A percentile compares a stretch with the other conserved stretches of the same genome.
phyloP scores from a whole-genome alignment of 2,113 vertebrate genomes.

The Cinclus mexicanus region DNA sequence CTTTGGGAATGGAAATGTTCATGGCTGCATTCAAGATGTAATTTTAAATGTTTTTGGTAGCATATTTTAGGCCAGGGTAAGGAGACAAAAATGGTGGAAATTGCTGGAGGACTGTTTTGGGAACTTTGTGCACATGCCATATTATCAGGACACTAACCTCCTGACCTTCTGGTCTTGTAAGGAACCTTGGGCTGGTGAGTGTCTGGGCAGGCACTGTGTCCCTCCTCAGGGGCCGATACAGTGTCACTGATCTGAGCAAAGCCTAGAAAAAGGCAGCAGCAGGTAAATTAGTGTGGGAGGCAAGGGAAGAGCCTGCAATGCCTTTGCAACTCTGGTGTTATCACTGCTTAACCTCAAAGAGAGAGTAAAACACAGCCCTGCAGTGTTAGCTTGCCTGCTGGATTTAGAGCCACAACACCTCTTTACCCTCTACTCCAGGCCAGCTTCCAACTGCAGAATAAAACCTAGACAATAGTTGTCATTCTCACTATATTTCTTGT shows the following conservation, averaged over 20 bases:
- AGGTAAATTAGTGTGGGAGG: background rate
- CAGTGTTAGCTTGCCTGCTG: background rate
- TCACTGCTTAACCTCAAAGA: background rate
- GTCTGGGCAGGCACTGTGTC: background rate
- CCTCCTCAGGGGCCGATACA: rapidly evolving
- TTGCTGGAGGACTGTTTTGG: background rate
- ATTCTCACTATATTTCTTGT: background rate
- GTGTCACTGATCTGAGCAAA: background rate
- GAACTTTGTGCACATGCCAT: background rate
- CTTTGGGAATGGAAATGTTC: background rate
- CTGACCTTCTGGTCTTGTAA: background rate
- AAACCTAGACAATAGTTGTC: background rate
- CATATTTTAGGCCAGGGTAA: background rate
- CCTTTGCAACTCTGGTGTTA: background rate
- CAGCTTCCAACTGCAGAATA: background rate
- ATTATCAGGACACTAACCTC: background rate
- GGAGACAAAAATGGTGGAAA: background rate
- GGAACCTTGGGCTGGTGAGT: no score
- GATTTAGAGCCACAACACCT: background rate
- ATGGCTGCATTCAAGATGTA: background rate
- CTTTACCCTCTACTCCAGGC: background rate
- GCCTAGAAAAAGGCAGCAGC: background rate
- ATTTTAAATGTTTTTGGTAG: background rate
- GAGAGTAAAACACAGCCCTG: background rate
- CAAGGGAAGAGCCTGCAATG: background rate